phyloP scores from a whole-genome alignment of 2,113 vertebrate species.

The Cyphotilapia sp. region DNA sequence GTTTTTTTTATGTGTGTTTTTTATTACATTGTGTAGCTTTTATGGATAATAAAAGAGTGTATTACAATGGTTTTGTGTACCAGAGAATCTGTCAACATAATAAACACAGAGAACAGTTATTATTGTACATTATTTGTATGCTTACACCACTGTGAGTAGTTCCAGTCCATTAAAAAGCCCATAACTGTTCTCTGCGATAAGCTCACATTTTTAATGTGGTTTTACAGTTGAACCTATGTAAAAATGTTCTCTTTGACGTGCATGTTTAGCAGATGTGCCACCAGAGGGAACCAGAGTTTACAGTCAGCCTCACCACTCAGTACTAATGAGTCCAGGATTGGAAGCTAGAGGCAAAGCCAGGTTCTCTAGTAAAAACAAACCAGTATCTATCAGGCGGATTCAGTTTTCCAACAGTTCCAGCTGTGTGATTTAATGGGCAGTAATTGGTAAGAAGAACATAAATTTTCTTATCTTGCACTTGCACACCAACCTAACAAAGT shows the following conservation, averaged over 20 bases:
- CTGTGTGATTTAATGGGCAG: background rate
- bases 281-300: constrained; percentile 49
- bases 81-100: background rate
- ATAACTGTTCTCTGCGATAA: background rate
- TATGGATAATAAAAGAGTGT: background rate
- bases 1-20: background rate
- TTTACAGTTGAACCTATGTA: background rate
- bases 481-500: background rate
- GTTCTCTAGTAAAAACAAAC: background rate
- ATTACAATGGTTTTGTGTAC: background rate
- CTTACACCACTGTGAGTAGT: background rate
- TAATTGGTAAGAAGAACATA: background rate
- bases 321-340: background rate
- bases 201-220: background rate
- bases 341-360: background rate
- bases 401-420: background rate
- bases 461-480: background rate
- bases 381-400: background rate
- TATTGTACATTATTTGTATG: background rate
- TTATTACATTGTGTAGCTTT: background rate
- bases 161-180: background rate
- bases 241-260: background rate
- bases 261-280: background rate
- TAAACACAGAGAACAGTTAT: background rate
- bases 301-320: background rate